A percentile compares a stretch with the other conserved stretches of the same genome.
phyloP scores from a whole-genome alignment of 2,113 vertebrate genomes.

The Okapia johnstoni region DNA sequence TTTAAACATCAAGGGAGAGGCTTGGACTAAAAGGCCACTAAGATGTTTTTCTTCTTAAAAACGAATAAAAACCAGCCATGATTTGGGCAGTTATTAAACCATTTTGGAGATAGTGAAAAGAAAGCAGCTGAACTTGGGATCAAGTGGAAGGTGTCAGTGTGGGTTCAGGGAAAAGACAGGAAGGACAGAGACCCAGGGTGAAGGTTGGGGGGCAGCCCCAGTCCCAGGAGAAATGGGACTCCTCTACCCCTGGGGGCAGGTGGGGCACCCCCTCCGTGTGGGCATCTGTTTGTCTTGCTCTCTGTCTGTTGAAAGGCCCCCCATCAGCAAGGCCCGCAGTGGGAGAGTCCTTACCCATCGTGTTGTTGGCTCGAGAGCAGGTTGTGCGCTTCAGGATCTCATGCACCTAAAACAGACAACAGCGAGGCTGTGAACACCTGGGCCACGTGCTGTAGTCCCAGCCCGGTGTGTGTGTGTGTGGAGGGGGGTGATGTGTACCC shows the following conservation, averaged over 20 bases:
- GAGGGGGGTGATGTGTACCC: background rate
- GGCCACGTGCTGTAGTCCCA: background rate
- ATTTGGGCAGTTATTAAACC: background rate
- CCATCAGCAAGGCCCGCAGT: background rate
- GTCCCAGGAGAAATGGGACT: accelerated
- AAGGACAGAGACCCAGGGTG: background rate
- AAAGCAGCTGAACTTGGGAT: background rate
- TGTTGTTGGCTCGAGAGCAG: constrained; percentile 90
- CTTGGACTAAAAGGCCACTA: background rate
- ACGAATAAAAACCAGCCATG: background rate
- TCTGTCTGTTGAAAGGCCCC: background rate
- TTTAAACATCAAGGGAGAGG: background rate
- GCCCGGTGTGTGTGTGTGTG: accelerated
- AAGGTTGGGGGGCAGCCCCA: background rate
- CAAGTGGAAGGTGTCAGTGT: accelerated
- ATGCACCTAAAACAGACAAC: constrained; percentile 84
- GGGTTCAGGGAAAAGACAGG: background rate
- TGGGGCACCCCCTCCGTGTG: background rate
- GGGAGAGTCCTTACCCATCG: constrained; percentile 87
- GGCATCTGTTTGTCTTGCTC: background rate
- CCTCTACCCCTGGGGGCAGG: background rate
- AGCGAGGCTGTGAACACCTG: background rate
- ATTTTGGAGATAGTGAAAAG: background rate
- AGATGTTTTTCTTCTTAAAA: background rate
- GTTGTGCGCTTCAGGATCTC: constrained; percentile 93